These are phyloP conservation scores for Menura novaehollandiae DNA, from an alignment of 2,113 vertebrate genomes.

Conservation along the genomic window DNA sequence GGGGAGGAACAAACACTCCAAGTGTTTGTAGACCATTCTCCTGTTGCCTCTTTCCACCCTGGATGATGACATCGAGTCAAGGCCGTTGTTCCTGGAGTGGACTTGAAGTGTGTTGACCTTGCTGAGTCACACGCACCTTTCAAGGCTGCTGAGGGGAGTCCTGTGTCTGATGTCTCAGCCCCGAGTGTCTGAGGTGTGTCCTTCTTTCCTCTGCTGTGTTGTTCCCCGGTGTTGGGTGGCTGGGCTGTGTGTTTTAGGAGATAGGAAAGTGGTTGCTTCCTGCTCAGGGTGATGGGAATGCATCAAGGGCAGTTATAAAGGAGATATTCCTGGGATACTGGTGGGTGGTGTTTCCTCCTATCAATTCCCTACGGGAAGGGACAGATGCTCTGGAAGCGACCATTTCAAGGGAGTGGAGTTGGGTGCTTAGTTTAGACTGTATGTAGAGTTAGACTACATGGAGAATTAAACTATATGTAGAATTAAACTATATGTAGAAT, in stretches of 20 bases:
- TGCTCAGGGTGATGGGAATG: not conserved
- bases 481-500: not conserved
- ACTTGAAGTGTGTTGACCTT: not conserved
- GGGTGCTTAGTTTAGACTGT: not conserved
- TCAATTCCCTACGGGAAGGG: not conserved
- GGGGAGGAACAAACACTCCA: slow-evolving; percentile 56
- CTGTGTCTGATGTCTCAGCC: not conserved
- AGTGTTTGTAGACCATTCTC: slow-evolving; percentile 27
- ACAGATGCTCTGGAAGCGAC: not conserved
- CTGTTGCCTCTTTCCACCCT: not conserved
- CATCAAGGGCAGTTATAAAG: not conserved
- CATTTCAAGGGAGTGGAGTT: not conserved
- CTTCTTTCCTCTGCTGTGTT: not conserved
- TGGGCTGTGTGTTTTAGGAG: not conserved
- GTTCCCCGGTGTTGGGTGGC: not conserved
- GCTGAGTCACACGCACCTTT: not conserved
- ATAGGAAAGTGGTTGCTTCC: not conserved
- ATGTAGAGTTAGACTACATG: too few relatives aligned
- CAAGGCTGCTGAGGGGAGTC: not conserved
- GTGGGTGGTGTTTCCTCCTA: not conserved
- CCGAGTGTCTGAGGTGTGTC: not conserved
- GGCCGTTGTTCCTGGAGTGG: not conserved
- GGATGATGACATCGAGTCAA: not conserved
- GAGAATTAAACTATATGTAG: not conserved
- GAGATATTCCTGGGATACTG: accelerated